A percentile compares a stretch with the other conserved stretches of the same genome.
phyloP scores from a whole-genome alignment of 1,140 invertebrate species.

The Drosophila elegans region DNA sequence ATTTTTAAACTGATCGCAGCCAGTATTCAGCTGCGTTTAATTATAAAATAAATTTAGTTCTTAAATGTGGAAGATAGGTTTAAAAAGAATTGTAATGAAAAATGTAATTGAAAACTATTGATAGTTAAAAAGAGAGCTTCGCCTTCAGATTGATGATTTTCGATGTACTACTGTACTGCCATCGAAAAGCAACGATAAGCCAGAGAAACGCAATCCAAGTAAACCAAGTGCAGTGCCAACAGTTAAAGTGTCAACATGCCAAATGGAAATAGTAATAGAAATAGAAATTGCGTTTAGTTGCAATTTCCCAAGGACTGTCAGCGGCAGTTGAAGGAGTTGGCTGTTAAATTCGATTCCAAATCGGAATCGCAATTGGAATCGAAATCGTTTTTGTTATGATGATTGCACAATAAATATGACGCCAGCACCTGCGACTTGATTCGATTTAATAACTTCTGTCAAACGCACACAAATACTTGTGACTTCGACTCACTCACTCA shows the following conservation, averaged over 20 bases:
- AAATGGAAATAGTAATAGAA: slow-evolving; percentile 61
- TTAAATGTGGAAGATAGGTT: too few relatives aligned
- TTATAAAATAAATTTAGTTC: too few relatives aligned
- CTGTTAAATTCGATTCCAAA: background rate
- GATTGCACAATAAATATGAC: slow-evolving; percentile 73
- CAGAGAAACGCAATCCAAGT: background rate
- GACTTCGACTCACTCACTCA: slow-evolving; percentile 8
- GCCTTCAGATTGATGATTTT: background rate
- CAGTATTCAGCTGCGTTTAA: background rate
- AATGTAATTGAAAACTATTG: too few relatives aligned
- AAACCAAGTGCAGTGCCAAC: slow-evolving; percentile 67
- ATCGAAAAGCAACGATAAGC: background rate
- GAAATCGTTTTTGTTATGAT: slow-evolving; percentile 60
- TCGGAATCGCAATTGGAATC: background rate
- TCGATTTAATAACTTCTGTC: slow-evolving; percentile 80
- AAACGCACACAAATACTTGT: slow-evolving; percentile 15
- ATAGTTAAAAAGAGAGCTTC: too few relatives aligned
- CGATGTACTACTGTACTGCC: slow-evolving; percentile 1
- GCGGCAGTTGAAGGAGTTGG: slow-evolving; percentile 19
- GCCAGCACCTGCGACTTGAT: slow-evolving; percentile 62
- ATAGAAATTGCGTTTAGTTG: slow-evolving; percentile 69
- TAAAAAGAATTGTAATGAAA: too few relatives aligned
- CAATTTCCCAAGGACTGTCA: slow-evolving; percentile 41
- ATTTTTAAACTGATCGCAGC: background rate
- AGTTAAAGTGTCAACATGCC: slow-evolving; percentile 66